These are phyloP conservation scores for Ariolimax columbianus DNA, from an alignment of 2,888 invertebrate species.

Conservation along the genomic window DNA sequence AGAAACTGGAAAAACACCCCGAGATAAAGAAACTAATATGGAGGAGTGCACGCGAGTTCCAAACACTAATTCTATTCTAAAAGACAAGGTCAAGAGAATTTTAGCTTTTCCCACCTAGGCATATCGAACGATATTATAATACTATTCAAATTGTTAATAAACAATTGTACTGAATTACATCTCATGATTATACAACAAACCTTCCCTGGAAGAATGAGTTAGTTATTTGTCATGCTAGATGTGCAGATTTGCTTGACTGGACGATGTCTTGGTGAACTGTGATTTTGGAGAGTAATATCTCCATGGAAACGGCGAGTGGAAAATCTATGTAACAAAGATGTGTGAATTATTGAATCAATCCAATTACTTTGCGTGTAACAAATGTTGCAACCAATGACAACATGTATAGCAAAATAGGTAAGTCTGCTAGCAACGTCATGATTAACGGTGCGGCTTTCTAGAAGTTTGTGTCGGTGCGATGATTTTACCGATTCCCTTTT, in stretches of 20 bases:
- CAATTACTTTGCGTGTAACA: background rate
- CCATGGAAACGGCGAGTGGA: background rate
- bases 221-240: background rate
- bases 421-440: too few relatives aligned
- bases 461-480: too few relatives aligned
- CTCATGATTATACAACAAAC: background rate
- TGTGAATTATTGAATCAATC: background rate
- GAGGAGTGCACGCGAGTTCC: too few relatives aligned
- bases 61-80: too few relatives aligned
- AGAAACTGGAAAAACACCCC: too few relatives aligned
- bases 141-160: background rate
- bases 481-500: too few relatives aligned
- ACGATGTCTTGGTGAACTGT: background rate
- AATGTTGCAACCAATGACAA: background rate
- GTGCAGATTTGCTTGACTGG: background rate
- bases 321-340: background rate
- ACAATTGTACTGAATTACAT: background rate
- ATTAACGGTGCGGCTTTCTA: too few relatives aligned
- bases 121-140: background rate
- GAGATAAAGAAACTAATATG: too few relatives aligned
- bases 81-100: background rate
- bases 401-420: background rate
- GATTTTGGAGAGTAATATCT: too few relatives aligned
- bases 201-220: background rate
- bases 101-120: background rate